A percentile compares a stretch with the other conserved stretches of the same genome.
Evolutionary conservation across 2,888 invertebrate species (phyloP).

Genomic region (Lasioglossum malachurum): DNA sequence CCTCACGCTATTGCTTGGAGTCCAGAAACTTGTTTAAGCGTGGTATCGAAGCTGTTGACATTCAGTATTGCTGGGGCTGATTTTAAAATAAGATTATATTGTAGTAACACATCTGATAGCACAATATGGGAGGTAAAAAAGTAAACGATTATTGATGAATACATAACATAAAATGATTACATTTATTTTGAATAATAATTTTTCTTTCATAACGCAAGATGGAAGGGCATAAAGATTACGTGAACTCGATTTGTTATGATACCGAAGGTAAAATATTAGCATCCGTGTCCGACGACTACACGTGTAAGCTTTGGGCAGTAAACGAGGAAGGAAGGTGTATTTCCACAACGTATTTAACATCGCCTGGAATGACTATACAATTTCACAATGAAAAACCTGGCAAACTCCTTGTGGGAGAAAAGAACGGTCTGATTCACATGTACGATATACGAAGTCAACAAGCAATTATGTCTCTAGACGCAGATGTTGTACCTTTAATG

Average conservation of each 20-base stretch:
- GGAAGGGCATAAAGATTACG: slow-evolving; percentile 88
- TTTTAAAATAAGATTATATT: slow-evolving; percentile 86
- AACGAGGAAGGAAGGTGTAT: slow-evolving; percentile 86
- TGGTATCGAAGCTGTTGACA: slow-evolving; percentile 87
- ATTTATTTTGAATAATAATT: slow-evolving; percentile 5
- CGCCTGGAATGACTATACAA: slow-evolving; percentile 89
- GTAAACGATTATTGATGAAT: background rate
- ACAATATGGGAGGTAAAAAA: slow-evolving; percentile 85
- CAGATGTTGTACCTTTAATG: slow-evolving; percentile 87
- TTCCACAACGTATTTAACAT: slow-evolving; percentile 88
- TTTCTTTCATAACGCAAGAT: slow-evolving; percentile 82
- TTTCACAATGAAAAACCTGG: slow-evolving; percentile 90
- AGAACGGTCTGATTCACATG: slow-evolving; percentile 90
- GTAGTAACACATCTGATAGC: slow-evolving; percentile 86
- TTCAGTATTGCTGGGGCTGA: slow-evolving; percentile 87
- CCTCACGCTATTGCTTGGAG: slow-evolving; percentile 87
- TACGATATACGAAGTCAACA: slow-evolving; percentile 90
- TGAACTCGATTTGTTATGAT: slow-evolving; percentile 90
- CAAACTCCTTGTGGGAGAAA: slow-evolving; percentile 91
- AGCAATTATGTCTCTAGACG: slow-evolving; percentile 89
- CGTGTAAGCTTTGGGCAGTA: slow-evolving; percentile 89
- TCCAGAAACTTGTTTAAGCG: slow-evolving; percentile 87
- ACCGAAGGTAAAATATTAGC: slow-evolving; percentile 89
- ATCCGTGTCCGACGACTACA: slow-evolving; percentile 92
- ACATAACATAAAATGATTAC: background rate